Evolutionary conservation across 2,888 invertebrate genomes (phyloP).

Genomic region (Leptinotarsa peninsularis): DNA sequence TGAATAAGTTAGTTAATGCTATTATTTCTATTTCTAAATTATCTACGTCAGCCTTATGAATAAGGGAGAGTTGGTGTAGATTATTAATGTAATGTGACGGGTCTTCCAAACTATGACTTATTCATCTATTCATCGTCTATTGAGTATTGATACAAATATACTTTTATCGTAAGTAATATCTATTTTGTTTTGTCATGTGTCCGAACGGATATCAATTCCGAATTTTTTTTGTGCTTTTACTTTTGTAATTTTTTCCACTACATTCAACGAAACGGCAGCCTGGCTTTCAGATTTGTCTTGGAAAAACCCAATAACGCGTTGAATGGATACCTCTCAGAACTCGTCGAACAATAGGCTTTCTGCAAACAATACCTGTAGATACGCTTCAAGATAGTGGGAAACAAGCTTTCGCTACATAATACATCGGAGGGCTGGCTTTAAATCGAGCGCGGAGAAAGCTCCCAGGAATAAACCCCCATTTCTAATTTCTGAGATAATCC

Average conservation of each 20-base stretch:
- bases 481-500: slow-evolving; percentile 53
- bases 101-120: no score
- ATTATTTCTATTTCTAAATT: no score
- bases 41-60: no score
- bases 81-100: no score
- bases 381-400: slow-evolving; percentile 35
- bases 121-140: no score
- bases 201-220: no score
- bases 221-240: no score
- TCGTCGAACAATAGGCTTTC: slow-evolving; percentile 33
- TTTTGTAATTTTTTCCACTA: not conserved
- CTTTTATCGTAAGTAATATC: no score
- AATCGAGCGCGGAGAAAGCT: slow-evolving; percentile 22
- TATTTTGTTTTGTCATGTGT: no score
- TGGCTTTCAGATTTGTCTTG: slow-evolving; percentile 17
- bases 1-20: no score
- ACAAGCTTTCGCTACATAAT: slow-evolving; percentile 32
- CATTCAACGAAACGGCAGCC: not conserved
- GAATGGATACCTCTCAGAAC: slow-evolving; percentile 29
- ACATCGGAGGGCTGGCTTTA: slow-evolving; percentile 28
- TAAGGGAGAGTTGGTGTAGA: no score
- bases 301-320: slow-evolving; percentile 23
- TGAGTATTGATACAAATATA: no score
- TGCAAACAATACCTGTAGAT: slow-evolving; percentile 45
- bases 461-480: slow-evolving; percentile 33